phyloP scores from a whole-genome alignment of 2,113 vertebrate species.

The Platichthys stellatus region DNA sequence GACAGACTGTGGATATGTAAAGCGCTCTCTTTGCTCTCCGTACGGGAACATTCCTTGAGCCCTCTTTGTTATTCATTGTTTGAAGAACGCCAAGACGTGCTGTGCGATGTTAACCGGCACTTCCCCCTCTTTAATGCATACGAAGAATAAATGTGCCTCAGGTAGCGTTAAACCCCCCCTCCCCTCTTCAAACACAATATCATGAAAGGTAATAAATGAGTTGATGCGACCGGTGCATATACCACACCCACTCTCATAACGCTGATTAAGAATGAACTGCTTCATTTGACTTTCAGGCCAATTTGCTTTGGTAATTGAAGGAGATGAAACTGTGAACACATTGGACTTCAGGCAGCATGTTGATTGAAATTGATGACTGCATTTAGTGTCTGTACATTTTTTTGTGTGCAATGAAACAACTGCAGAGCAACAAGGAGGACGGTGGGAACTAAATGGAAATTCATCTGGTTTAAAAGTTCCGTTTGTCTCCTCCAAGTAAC shows the following conservation, averaged over 20 bases:
- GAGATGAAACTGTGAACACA: constrained; percentile 69
- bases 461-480: neutral
- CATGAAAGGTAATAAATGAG: constrained; percentile 49
- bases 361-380: constrained; percentile 72
- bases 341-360: constrained; percentile 53
- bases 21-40: constrained; percentile 53
- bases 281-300: constrained; percentile 58
- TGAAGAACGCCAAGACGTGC: constrained; percentile 43
- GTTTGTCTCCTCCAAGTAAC: constrained; percentile 12
- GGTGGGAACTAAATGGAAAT: neutral
- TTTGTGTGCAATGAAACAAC: constrained; percentile 1
- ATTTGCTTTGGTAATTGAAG: constrained; percentile 70
- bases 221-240: constrained; percentile 25
- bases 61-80: constrained; percentile 71
- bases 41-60: constrained; percentile 54
- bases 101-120: constrained; percentile 51
- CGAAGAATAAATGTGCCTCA: constrained; percentile 16
- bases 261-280: constrained; percentile 62
- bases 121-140: constrained; percentile 14
- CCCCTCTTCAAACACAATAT: constrained; percentile 27
- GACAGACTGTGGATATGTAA: constrained; percentile 69
- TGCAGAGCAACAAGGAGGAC: neutral
- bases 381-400: constrained; percentile 34
- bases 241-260: constrained; percentile 51
- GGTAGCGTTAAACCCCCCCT: constrained; percentile 35